Evolutionary conservation across 37 sponge, comb jelly and placozoan genomes (phyloP), one percentile per base, ranked within the genome.

Genomic region (Ianthella basta): DNA sequence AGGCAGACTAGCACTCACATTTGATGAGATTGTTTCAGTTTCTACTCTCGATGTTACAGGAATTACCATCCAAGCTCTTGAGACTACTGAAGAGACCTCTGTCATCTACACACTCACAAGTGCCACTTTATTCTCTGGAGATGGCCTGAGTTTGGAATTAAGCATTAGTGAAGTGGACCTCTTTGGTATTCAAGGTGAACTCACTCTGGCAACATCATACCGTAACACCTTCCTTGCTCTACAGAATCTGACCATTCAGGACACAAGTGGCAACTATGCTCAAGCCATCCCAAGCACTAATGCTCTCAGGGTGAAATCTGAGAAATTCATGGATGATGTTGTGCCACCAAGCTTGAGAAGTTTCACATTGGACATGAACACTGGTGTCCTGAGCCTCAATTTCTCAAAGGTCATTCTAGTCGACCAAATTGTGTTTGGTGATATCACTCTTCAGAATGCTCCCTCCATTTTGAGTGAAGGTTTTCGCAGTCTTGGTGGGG

Each of bases 281-380:
- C 53, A 80, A 39, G 66, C 30, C 8, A 85, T 90, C 44, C 40
- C 68, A 18, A 38, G 56, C 27, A 57, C 29, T n/a, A 53, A 80
- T 83, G 88, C 93, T 18, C 70, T 93, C 19, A 55, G 32, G 44
- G 61, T 86, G 2, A 33, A 25, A 23, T 12, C 50, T 24, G 73
- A 63, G 0, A 55, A 87, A 12, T 91, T 94, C 73, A 64, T 84
- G 2, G 23, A 80, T 15, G 97, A 97, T 87, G 41, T 39, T 19
- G 86, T 77, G 15, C 55, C 53, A 21, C 91, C 97, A 19, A 39
- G 67, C 27, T 59, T 97, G 1, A 29, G 33, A 24, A n/a, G 60
- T 14, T 97, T 84, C 80, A 32, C 63, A 16, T 80, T 97, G 56
- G 97, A 97, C 66, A 81, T 97, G 57, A 83, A 97, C 75, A 79